Percentiles rank a stretch among this genome's conserved stretches.
These are phyloP conservation scores for Promerops cafer DNA, from an alignment of 2,113 vertebrate genomes.

Conservation along the genomic window DNA sequence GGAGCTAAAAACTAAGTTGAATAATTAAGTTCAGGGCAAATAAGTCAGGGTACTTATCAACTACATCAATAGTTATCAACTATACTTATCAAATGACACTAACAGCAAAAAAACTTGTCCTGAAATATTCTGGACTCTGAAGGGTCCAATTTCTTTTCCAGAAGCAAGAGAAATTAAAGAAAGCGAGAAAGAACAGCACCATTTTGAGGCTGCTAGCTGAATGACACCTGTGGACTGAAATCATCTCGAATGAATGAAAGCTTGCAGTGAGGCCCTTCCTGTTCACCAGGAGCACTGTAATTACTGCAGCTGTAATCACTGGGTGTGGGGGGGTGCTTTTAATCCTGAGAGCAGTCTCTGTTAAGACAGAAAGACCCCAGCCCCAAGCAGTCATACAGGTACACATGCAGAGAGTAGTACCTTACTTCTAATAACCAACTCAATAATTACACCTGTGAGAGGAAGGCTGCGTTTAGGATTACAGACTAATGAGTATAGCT, in stretches of 20 bases:
- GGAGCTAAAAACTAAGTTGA: background rate
- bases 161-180: background rate
- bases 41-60: background rate
- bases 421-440: background rate
- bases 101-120: background rate
- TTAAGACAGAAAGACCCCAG: background rate
- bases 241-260: background rate
- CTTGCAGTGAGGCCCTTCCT: background rate
- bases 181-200: background rate
- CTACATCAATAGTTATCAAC: background rate
- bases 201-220: background rate
- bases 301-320: background rate
- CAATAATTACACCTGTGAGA: background rate
- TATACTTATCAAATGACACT: background rate
- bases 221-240: background rate
- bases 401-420: background rate
- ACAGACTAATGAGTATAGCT: background rate
- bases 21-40: background rate
- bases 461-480: background rate
- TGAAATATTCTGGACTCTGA: background rate
- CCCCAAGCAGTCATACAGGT: background rate
- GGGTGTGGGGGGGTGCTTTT: background rate
- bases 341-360: fast-evolving
- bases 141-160: background rate
- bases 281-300: background rate